These are phyloP conservation scores for Paramormyrops kingsleyae DNA, from an alignment of 2,113 vertebrate species.

Conservation along the genomic window DNA sequence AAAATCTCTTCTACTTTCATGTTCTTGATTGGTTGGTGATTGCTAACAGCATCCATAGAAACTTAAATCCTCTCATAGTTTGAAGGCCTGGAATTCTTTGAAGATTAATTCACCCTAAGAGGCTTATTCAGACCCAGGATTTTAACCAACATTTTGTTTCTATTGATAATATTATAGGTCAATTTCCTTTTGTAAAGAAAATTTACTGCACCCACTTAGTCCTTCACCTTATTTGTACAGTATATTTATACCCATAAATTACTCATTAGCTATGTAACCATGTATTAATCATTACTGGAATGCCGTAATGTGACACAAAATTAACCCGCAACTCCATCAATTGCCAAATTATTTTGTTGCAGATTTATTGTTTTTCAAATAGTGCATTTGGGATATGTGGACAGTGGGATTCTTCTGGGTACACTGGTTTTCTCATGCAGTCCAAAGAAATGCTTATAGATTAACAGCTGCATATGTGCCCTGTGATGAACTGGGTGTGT, in stretches of 20 bases:
- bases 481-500: background rate
- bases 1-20: conserved; percentile 15
- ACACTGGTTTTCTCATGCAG: background rate
- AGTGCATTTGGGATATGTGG: background rate
- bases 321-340: background rate
- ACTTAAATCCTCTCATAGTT: conserved; percentile 20
- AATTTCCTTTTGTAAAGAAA: background rate
- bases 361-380: background rate
- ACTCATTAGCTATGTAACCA: background rate
- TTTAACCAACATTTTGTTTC: conserved; percentile 23
- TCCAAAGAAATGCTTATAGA: background rate
- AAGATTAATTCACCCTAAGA: conserved; percentile 27
- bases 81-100: conserved; percentile 22
- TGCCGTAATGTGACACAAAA: background rate
- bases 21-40: conserved; percentile 19
- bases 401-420: background rate
- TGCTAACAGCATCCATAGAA: conserved; percentile 20
- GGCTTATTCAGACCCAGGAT: conserved; percentile 19
- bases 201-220: background rate
- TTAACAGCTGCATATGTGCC: background rate
- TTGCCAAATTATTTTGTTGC: background rate
- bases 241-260: background rate
- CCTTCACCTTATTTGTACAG: background rate
- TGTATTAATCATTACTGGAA: background rate
- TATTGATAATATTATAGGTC: background rate